Base-by-base conservation (phyloP, 1,140 invertebrate genomes). In the Micrasema longulum region DNA sequence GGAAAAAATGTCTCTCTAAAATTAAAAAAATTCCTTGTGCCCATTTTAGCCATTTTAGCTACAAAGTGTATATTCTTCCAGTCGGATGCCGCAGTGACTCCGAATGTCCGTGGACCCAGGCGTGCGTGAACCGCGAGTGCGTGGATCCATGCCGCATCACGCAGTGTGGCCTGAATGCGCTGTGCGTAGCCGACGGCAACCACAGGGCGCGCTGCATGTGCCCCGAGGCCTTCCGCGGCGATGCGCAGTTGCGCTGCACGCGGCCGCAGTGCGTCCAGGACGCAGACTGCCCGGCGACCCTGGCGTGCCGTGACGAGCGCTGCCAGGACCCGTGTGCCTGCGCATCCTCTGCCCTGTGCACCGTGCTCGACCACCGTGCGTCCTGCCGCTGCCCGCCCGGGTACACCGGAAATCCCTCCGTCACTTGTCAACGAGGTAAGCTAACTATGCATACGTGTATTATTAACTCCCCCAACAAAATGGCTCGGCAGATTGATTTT, bases 261-360 rank as follows among this genome's bases (percentile, higher is more conserved):
- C 86, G 91, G 78, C 92, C 93, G 4, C 93, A 96, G 82, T 97
- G 93, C 78, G 86, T 85, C 2, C 78, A 75, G 0, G 89, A 95
- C 76, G 82, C 88, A 1, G 92, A 96, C 64, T 96, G 93, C 76
- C 87, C 91, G 0, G 87, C 87, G 35, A 90, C 90, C 80, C 82
- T 93, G 52, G 89, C 92, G 14, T 97, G 95, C 80, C 85, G 85
- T 31, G 90, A 91, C 74, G 88, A 90, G 75, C 87, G 86, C 70
- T 96, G 95, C 77, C 87, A 89, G 76, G 89, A 93, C 86, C 94
- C 94, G 1, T 97, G 95, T 78, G 91, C 95, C 4, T 92, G 91
- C 76, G 90, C 89, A 47, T 83, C 83, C 45, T 86, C 85, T 67
- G 86, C 88, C 38, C 81, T 87, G 48, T 97, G 95, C 77, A 88